Percentiles rank a stretch among this genome's conserved stretches.
Evolutionary conservation across 2,113 vertebrate species (phyloP).

Genomic region (Edolisoma coerulescens): DNA sequence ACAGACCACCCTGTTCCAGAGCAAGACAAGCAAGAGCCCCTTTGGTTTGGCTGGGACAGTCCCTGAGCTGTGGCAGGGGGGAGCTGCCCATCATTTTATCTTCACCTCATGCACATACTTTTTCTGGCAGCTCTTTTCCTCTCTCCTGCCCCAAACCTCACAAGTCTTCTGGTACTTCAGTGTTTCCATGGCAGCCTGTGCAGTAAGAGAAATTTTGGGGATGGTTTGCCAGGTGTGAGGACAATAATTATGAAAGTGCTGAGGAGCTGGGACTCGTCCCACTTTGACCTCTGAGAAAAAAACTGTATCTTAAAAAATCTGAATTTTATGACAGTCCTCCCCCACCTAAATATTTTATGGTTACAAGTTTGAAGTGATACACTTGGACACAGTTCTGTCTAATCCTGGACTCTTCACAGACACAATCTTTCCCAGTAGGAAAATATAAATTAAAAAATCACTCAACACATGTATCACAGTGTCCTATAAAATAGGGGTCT

Average conservation of each 20-base stretch:
- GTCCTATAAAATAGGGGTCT: not conserved
- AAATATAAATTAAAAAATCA: not conserved
- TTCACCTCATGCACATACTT: not conserved
- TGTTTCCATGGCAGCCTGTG: not conserved
- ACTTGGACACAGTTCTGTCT: not conserved
- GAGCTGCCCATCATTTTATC: not conserved
- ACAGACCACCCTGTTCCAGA: not conserved
- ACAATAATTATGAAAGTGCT: not conserved
- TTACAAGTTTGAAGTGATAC: not conserved
- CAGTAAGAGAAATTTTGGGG: not conserved
- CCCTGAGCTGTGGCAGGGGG: not conserved
- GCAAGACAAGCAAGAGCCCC: not conserved
- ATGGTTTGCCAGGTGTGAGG: not conserved
- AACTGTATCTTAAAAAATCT: not conserved
- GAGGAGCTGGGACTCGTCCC: not conserved
- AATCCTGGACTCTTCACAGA: not conserved
- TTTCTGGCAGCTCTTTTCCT: not conserved
- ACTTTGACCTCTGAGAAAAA: not conserved
- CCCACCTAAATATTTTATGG: not conserved
- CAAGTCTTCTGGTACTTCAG: not conserved
- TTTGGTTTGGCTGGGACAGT: not conserved
- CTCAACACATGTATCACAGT: not conserved
- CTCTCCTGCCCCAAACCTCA: not conserved
- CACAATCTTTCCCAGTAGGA: not conserved
- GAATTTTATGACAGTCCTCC: not conserved